Percentiles rank a stretch among this genome's conserved stretches.
Evolutionary conservation across 1,140 invertebrate genomes (phyloP).

Genomic region (Pseudomyrmex dendroicus): DNA sequence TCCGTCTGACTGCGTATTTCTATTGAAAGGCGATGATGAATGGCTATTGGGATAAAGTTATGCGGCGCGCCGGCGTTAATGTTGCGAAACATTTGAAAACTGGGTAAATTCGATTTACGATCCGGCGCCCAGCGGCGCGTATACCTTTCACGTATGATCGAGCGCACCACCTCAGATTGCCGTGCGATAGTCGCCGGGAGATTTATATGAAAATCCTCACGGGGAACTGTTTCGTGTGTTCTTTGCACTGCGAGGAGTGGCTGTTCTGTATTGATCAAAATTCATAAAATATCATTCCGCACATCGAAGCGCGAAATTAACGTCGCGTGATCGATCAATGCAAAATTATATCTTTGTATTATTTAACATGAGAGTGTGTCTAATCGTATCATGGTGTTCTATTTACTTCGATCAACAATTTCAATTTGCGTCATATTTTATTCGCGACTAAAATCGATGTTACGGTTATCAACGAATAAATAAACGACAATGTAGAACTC

Average conservation of each 20-base stretch:
- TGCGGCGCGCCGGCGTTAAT: conserved; percentile 79
- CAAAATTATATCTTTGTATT: no score
- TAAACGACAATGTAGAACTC: conserved; percentile 21
- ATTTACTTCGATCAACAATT: no score
- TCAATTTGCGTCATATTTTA: no score
- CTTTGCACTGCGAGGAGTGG: background rate
- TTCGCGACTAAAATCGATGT: conserved; percentile 34
- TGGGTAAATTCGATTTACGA: conserved; percentile 80
- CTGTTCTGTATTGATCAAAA: conserved; percentile 19
- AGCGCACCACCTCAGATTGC: conserved; percentile 48
- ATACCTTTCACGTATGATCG: conserved; percentile 44
- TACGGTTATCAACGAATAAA: conserved; percentile 25
- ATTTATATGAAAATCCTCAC: conserved; percentile 51
- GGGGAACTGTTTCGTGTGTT: background rate
- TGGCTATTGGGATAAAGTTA: conserved; percentile 83
- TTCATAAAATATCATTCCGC: background rate
- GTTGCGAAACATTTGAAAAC: conserved; percentile 82
- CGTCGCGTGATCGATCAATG: background rate
- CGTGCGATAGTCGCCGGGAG: conserved; percentile 25
- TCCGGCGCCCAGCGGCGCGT: conserved; percentile 40
- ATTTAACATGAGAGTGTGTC: no score
- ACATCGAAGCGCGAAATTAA: conserved; percentile 12
- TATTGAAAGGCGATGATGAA: conserved; percentile 81
- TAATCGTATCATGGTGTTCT: no score
- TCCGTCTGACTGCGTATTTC: conserved; percentile 75